Percentiles rank a stretch among this genome's conserved stretches.
Evolutionary conservation across 2,113 vertebrate genomes (phyloP).

Genomic region (Ammodytes marinus): DNA sequence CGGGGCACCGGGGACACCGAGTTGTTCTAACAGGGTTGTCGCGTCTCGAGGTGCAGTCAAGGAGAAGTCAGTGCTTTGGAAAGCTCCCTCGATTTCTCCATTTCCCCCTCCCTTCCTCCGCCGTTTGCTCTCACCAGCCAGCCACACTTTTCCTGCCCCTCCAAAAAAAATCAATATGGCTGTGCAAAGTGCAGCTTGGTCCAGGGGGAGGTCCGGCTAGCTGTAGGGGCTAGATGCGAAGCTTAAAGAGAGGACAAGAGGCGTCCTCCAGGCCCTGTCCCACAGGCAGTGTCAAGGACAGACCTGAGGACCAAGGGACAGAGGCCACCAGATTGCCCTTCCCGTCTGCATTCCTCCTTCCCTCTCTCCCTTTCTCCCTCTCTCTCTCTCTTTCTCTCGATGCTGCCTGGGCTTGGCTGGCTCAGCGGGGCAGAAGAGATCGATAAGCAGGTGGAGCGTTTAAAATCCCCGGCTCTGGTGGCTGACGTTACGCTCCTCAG

Average conservation of each 20-base stretch:
- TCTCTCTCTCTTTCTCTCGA: slow-evolving; percentile 20
- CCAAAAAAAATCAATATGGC: slow-evolving; percentile 85
- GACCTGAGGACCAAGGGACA: slow-evolving; percentile 75
- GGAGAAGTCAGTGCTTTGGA: slow-evolving; percentile 82
- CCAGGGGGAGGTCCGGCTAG: slow-evolving; percentile 71
- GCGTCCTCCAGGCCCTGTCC: slow-evolving; percentile 78
- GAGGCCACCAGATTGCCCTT: slow-evolving; percentile 59
- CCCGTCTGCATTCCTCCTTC: slow-evolving; percentile 59
- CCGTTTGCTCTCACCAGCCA: slow-evolving; percentile 53
- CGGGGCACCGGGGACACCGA: slow-evolving; percentile 60
- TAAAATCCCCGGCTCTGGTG: slow-evolving; percentile 84
- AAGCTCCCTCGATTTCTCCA: slow-evolving; percentile 66
- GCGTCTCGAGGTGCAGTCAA: slow-evolving; percentile 81
- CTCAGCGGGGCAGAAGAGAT: slow-evolving; percentile 76
- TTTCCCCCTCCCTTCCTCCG: slow-evolving; percentile 33
- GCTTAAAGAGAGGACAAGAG: slow-evolving; percentile 64
- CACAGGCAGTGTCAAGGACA: slow-evolving; percentile 85
- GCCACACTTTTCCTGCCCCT: slow-evolving; percentile 73
- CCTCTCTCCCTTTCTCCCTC: slow-evolving; percentile 48
- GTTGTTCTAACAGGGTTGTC: slow-evolving; percentile 75
- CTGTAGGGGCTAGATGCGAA: slow-evolving; percentile 59
- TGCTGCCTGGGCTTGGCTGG: slow-evolving; percentile 47
- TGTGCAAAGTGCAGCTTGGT: slow-evolving; percentile 84
- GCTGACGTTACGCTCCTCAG: slow-evolving; percentile 79
- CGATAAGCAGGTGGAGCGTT: slow-evolving; percentile 87